Evolutionary conservation across 2,888 invertebrate genomes (phyloP).

Genomic region (Acanthosepion esculentum): DNA sequence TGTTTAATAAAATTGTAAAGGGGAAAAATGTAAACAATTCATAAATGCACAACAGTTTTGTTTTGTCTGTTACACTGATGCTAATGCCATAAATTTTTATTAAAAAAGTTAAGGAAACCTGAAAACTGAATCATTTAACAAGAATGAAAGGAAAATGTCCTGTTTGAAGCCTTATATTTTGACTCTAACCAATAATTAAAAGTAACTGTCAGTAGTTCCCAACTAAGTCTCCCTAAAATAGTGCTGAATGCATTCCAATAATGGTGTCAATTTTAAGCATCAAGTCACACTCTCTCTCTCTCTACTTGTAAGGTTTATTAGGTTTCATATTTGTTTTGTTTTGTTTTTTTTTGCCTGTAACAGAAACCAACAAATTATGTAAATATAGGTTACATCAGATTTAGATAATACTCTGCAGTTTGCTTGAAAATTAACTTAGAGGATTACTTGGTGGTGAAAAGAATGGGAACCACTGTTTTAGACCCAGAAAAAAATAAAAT

Average conservation of each 20-base stretch:
- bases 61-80: neutral
- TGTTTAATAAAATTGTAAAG: too few relatives aligned
- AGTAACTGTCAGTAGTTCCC: neutral
- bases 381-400: neutral
- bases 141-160: neutral
- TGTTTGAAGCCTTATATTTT: neutral
- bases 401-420: neutral
- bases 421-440: neutral
- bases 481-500: neutral
- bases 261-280: neutral
- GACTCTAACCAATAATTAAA: neutral
- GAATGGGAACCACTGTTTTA: neutral
- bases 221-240: neutral
- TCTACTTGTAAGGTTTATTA: neutral
- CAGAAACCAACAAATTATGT: too few relatives aligned
- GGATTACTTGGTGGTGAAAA: neutral
- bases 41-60: neutral
- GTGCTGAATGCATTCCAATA: neutral
- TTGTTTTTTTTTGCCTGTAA: neutral
- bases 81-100: neutral
- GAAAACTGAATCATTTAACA: neutral
- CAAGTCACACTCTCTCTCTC: neutral
- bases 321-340: too few relatives aligned
- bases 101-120: neutral
- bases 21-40: neutral